Evolutionary conservation across 2,113 vertebrate genomes (phyloP).

Genomic region (Neopipo cinnamomea): DNA sequence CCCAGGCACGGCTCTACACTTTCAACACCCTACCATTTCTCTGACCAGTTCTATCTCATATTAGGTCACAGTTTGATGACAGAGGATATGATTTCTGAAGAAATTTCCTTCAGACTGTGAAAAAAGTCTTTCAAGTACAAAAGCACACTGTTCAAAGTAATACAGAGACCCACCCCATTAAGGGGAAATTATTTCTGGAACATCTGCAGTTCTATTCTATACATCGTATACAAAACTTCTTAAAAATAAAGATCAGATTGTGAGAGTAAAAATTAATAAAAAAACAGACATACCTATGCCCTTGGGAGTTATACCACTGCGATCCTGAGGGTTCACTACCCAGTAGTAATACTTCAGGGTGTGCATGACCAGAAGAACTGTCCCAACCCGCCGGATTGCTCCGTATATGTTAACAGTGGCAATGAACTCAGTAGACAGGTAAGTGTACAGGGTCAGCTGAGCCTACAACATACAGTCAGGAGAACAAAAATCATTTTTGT

Average conservation of each 20-base stretch:
- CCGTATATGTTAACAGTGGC: slow-evolving; percentile 96
- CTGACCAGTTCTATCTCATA: not conserved
- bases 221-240: not conserved
- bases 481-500: not conserved
- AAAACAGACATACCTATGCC: slow-evolving; percentile 83
- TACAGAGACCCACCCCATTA: not conserved
- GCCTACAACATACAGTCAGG: slow-evolving; percentile 74
- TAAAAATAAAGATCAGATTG: not conserved
- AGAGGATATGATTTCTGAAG: not conserved
- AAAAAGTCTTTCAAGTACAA: not conserved
- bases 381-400: slow-evolving; percentile 90
- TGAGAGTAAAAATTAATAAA: not conserved
- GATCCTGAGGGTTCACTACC: slow-evolving; percentile 92
- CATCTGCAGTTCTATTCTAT: not conserved
- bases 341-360: slow-evolving; percentile 97
- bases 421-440: slow-evolving; percentile 94
- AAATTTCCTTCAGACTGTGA: not conserved
- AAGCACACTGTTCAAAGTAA: not conserved
- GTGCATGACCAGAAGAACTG: slow-evolving; percentile 94
- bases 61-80: not conserved
- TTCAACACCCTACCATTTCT: not conserved
- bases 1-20: not conserved
- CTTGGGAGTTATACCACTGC: slow-evolving; percentile 92
- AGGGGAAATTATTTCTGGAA: not conserved
- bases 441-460: slow-evolving; percentile 91